A percentile compares a stretch with the other conserved stretches of the same genome.
Evolutionary conservation across 1,140 invertebrate genomes (phyloP).

Genomic region (Bactericera cockerelli): DNA sequence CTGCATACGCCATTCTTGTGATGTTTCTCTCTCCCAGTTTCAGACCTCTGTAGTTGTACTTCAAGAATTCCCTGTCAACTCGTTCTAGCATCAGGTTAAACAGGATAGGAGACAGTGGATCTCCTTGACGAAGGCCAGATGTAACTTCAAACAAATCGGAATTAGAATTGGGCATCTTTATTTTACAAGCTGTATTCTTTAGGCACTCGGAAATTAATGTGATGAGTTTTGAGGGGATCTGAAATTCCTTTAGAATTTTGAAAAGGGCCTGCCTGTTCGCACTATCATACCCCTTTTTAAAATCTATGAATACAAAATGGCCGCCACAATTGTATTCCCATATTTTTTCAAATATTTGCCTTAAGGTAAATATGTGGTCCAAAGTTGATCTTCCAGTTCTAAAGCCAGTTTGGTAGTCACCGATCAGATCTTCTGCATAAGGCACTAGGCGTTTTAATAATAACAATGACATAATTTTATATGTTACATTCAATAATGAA

Average conservation of each 20-base stretch:
- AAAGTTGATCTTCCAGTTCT: not conserved
- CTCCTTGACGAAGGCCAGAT: not conserved
- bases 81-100: not conserved
- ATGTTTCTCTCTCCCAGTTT: not conserved
- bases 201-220: not conserved
- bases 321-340: not conserved
- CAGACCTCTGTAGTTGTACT: not conserved
- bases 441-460: slow-evolving; percentile 6
- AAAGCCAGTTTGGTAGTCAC: slow-evolving; percentile 11
- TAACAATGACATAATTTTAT: slow-evolving; percentile 3
- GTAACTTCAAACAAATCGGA: not conserved
- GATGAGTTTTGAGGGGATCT: not conserved
- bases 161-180: not conserved
- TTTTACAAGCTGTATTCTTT: not conserved
- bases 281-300: not conserved
- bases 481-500: not conserved
- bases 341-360: not conserved
- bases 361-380: slow-evolving; percentile 5
- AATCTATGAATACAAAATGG: not conserved
- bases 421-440: not conserved
- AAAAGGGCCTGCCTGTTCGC: not conserved
- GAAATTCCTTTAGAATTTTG: not conserved
- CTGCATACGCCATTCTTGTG: slow-evolving; percentile 8
- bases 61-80: not conserved
- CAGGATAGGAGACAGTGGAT: not conserved